phyloP scores from a whole-genome alignment of 2,113 vertebrate species.

The Acrocephalus kingi region DNA sequence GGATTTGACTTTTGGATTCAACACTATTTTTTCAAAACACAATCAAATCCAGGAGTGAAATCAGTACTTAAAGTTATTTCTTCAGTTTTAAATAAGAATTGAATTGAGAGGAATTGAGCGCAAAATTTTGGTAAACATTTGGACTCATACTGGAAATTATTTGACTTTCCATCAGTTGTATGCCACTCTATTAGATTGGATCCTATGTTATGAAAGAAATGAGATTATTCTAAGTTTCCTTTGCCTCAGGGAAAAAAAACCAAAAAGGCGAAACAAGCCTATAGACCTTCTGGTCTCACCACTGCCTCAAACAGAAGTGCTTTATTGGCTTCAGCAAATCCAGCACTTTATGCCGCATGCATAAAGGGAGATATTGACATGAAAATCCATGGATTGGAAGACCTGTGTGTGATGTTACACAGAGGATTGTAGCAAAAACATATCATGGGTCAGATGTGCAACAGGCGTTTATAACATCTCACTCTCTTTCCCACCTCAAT shows the following conservation, averaged over 20 bases:
- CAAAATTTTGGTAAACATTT: neutral
- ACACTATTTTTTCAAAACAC: neutral
- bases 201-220: neutral
- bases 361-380: neutral
- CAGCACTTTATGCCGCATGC: neutral
- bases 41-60: neutral
- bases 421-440: neutral
- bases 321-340: neutral
- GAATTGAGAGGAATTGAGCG: neutral
- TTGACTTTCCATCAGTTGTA: neutral
- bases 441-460: accelerated
- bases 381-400: neutral
- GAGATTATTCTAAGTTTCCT: neutral
- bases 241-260: neutral
- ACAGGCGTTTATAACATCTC: neutral
- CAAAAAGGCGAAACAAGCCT: neutral
- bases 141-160: neutral
- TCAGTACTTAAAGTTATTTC: neutral
- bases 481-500: neutral
- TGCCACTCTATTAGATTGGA: neutral
- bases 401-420: neutral
- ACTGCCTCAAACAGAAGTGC: neutral
- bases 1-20: neutral
- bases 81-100: neutral
- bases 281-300: neutral